Evolutionary conservation across 2,113 vertebrate species (phyloP).

Genomic region (Phalacrocorax pelagicus): DNA sequence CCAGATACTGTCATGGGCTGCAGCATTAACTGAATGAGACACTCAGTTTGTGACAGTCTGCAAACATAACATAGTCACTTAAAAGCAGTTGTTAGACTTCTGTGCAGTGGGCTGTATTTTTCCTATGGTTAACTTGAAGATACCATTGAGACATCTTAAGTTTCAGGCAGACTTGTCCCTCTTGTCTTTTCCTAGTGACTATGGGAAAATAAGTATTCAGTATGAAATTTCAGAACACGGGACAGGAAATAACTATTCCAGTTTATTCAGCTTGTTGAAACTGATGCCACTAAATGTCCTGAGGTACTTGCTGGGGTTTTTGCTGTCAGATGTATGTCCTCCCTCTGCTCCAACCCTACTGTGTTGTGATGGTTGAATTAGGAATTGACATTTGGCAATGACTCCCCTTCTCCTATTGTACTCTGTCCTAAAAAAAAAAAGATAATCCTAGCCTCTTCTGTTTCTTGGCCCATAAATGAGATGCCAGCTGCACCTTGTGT

Average conservation of each 20-base stretch:
- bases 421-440: background rate
- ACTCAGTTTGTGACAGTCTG: background rate
- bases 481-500: accelerated
- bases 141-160: background rate
- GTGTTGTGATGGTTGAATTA: background rate
- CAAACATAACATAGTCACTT: background rate
- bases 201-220: background rate
- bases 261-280: background rate
- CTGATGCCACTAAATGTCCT: background rate
- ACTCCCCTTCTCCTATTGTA: background rate
- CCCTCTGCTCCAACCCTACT: background rate
- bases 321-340: background rate
- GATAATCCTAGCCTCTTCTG: background rate
- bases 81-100: background rate
- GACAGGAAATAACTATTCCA: background rate
- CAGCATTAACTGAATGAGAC: background rate
- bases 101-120: background rate
- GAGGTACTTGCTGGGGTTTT: background rate
- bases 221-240: background rate
- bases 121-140: background rate
- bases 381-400: background rate
- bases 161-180: background rate
- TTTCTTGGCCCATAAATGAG: background rate
- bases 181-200: background rate
- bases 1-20: background rate